Base-by-base conservation (phyloP, 2,888 invertebrate genomes). In the Epirrhoe tristata region DNA sequence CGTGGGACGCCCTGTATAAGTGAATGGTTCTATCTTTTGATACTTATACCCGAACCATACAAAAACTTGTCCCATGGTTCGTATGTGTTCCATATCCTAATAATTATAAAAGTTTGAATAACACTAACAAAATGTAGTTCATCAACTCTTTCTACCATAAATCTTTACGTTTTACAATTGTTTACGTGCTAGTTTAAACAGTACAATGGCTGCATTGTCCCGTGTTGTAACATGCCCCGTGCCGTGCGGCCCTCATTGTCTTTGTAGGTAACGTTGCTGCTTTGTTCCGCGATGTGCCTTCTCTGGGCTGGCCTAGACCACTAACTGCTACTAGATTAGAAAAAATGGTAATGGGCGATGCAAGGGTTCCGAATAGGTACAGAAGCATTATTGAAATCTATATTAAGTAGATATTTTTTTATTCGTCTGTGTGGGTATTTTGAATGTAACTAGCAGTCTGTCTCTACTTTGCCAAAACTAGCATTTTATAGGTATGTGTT, bases 101-200 rank as follows among this genome's bases (percentile, higher is more conserved):
- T 24, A 24, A 24, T 24, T 24, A 3, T 24, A 24, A 24, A 24
- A 24, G 24, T 24, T 24, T 24, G 24, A 24, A 24, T 24, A 24
- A 24, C 24, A 24, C 1, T 3, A 24, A 24, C 24, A 24, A 43
- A 43, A 53, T 36, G 39, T 24, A 62, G 17, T 36, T 24, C 36
- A 64, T 36, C 67, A 75, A 75, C 74, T 75, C 74, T 73, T 73
- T 74, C 63, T 34, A n/a, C 62, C 67, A 36, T 70, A 72, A 73
- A 68, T 67, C 55, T 57, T 60, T 86, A 85, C 88, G 87, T 83
- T 89, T 90, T 86, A 89, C 86, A 88, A 86, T 89, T 90, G 88
- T 90, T 90, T 88, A 88, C 82, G 79, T 82, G 79, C 66, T 60
- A 70, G 74, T 74, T 79, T 82, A 75, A n/a, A 70, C 72, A 66